These are phyloP conservation scores for Morelia viridis DNA, from an alignment of 2,797 vertebrate species.

Conservation along the genomic window DNA sequence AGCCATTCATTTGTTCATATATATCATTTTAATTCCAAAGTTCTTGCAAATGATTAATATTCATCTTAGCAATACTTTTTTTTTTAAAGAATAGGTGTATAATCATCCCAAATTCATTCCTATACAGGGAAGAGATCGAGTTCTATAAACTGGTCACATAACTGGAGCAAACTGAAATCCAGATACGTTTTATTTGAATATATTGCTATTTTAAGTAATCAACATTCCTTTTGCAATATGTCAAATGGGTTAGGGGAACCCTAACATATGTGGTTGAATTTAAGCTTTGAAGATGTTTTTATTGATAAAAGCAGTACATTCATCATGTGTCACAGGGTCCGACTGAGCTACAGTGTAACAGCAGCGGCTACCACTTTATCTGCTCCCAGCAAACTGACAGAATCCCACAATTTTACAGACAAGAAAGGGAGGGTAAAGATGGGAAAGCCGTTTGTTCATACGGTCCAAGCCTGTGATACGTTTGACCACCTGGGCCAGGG, in stretches of 20 bases:
- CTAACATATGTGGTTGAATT: neutral
- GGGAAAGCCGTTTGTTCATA: neutral
- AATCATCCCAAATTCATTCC: neutral
- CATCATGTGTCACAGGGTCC: neutral
- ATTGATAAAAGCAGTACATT: neutral
- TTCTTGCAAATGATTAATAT: neutral
- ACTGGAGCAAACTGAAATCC: neutral
- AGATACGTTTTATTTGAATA: neutral
- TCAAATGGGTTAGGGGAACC: neutral
- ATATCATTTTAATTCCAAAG: neutral
- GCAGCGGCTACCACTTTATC: neutral
- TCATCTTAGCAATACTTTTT: neutral
- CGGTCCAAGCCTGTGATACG: neutral
- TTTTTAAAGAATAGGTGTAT: neutral
- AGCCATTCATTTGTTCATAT: neutral
- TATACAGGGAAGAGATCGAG: neutral
- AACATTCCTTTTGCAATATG: neutral
- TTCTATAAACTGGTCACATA: neutral
- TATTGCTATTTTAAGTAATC: neutral
- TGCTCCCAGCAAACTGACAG: neutral
- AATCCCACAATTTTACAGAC: neutral
- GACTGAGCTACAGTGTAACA: neutral
- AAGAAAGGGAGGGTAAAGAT: neutral
- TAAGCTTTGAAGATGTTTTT: neutral
- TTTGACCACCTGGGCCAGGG: neutral